These are phyloP conservation scores for Actinernus sp. DNA, from an alignment of 92 coral and sea anemone genomes.

Conservation along the genomic window DNA sequence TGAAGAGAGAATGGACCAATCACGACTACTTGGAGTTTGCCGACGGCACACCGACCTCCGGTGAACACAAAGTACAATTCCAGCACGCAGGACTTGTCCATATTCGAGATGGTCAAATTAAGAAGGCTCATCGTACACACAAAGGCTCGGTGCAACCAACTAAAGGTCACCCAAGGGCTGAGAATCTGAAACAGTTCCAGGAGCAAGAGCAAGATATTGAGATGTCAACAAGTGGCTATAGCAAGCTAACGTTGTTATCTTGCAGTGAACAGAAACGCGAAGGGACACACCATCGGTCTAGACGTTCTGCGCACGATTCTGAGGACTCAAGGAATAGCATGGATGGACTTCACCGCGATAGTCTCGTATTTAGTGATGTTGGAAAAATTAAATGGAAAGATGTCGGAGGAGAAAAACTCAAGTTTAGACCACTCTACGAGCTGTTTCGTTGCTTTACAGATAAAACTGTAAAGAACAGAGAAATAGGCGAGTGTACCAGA, in stretches of 20 bases:
- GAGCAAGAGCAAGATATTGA: constrained; percentile 77
- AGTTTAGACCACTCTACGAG: constrained; percentile 78
- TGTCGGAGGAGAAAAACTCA: constrained; percentile 69
- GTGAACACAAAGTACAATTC: constrained; percentile 82
- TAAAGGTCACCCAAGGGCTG: constrained; percentile 74
- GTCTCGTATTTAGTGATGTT: constrained; percentile 61
- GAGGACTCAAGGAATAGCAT: constrained; percentile 17
- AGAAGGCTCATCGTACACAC: constrained; percentile 71
- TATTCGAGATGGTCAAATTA: constrained; percentile 64
- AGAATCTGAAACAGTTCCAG: constrained; percentile 62
- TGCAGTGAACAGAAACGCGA: constrained; percentile 30
- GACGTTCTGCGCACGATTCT: constrained; percentile 17
- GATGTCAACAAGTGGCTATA: constrained; percentile 84
- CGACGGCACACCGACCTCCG: constrained; percentile 83
- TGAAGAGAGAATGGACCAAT: constrained; percentile 89
- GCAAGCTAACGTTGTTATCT: constrained; percentile 62
- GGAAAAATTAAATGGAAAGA: constrained; percentile 65
- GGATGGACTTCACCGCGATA: constrained; percentile 55
- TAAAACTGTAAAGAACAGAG: constrained; percentile 65
- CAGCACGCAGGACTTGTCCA: constrained; percentile 72
- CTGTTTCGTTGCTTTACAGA: constrained; percentile 93
- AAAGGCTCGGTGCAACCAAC: constrained; percentile 59
- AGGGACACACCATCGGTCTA: constrained; percentile 31
- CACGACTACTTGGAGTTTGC: constrained; percentile 82
- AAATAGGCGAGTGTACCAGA: constrained; percentile 81